phyloP scores from a whole-genome alignment of 2,888 invertebrate genomes.

The Parasteatoda lunata region DNA sequence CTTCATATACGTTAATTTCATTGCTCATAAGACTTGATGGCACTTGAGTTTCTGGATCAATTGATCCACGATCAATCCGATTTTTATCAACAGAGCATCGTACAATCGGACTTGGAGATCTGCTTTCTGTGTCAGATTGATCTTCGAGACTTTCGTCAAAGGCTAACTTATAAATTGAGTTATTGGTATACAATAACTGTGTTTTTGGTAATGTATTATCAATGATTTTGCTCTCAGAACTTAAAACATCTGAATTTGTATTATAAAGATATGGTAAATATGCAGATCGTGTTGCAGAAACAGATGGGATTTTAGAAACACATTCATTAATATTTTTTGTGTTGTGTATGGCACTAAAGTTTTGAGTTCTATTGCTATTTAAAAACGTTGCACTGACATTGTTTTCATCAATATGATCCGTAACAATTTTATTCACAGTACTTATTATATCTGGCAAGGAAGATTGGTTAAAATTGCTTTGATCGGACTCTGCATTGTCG shows the following conservation, averaged over 20 bases:
- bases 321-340: neutral
- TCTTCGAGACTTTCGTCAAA: slow-evolving; percentile 60
- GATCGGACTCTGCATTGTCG: neutral
- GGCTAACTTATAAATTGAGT: slow-evolving; percentile 66
- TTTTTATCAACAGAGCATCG: too few relatives aligned
- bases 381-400: neutral
- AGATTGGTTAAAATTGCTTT: neutral
- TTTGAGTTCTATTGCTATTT: neutral
- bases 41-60: slow-evolving; percentile 32
- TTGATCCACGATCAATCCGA: too few relatives aligned
- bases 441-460: slow-evolving; percentile 45
- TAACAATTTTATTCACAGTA: slow-evolving; percentile 9
- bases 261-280: slow-evolving; percentile 4
- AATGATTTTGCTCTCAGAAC: neutral
- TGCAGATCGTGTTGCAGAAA: slow-evolving; percentile 22
- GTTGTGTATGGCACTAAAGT: neutral
- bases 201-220: neutral
- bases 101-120: slow-evolving; percentile 32
- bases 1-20: slow-evolving; percentile 70
- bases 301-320: neutral
- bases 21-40: slow-evolving; percentile 23
- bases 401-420: neutral
- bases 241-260: neutral
- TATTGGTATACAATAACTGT: slow-evolving; percentile 23
- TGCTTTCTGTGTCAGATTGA: slow-evolving; percentile 30